These are phyloP conservation scores for Synodontis membranacea DNA, from an alignment of 2,113 vertebrate species.

Conservation along the genomic window DNA sequence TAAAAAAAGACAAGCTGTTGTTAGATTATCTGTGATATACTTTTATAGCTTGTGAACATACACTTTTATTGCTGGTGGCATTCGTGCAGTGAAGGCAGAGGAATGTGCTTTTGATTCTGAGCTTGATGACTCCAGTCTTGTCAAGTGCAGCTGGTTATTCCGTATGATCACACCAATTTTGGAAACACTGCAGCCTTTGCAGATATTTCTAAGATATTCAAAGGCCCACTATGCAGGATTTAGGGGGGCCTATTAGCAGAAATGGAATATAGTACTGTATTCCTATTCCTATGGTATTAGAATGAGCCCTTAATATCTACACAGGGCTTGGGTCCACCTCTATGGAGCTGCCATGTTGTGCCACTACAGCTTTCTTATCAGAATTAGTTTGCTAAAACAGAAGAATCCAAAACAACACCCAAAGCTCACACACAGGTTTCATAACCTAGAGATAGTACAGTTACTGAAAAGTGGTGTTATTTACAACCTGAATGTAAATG, in stretches of 20 bases:
- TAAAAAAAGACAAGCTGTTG: neutral
- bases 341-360: too few relatives aligned
- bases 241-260: too few relatives aligned
- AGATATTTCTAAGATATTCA: neutral
- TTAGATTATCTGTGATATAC: neutral
- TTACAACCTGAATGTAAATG: constrained; percentile 3
- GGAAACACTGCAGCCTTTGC: neutral
- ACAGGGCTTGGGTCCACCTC: too few relatives aligned
- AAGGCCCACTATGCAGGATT: too few relatives aligned
- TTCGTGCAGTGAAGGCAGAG: neutral
- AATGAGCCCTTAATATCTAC: too few relatives aligned
- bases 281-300: too few relatives aligned
- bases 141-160: constrained; percentile 9
- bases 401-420: neutral
- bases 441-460: neutral
- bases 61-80: too few relatives aligned
- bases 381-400: neutral
- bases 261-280: too few relatives aligned
- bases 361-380: neutral
- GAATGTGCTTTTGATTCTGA: neutral
- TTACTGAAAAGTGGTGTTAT: neutral
- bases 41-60: neutral
- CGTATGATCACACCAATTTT: neutral
- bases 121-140: neutral
- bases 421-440: neutral